Percentiles rank a stretch among this genome's conserved stretches.
Evolutionary conservation across 2,888 invertebrate species (phyloP).

Genomic region (Thymelicus sylvestris): DNA sequence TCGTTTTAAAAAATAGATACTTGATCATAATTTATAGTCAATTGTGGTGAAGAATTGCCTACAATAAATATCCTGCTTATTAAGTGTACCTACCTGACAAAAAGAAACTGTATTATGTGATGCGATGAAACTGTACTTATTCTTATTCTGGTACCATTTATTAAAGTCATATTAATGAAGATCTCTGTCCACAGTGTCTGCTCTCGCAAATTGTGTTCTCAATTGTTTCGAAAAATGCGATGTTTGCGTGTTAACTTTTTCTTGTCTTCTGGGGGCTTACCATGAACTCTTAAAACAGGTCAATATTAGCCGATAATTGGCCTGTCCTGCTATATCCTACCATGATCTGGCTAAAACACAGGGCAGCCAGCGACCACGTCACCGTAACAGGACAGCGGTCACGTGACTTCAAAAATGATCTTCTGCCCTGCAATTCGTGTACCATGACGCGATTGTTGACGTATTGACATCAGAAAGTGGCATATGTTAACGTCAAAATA

Average conservation of each 20-base stretch:
- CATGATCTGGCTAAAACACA: too few species aligned
- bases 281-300: too few species aligned
- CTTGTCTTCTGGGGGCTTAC: too few species aligned
- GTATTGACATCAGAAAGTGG: too few species aligned
- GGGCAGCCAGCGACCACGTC: too few species aligned
- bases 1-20: constrained; percentile 18
- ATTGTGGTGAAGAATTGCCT: constrained; percentile 44
- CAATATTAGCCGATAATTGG: too few species aligned
- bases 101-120: constrained; percentile 37
- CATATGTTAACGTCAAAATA: too few species aligned
- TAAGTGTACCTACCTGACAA: constrained; percentile 44
- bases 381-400: too few species aligned
- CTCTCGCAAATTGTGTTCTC: neutral
- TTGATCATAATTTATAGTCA: constrained; percentile 42
- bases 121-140: constrained; percentile 18
- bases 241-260: neutral
- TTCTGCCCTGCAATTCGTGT: too few species aligned
- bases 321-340: too few species aligned
- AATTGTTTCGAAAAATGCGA: neutral
- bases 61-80: constrained; percentile 44
- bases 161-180: constrained; percentile 25
- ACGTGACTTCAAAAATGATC: too few species aligned
- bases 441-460: too few species aligned
- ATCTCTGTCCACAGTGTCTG: neutral
- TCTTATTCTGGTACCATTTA: constrained; percentile 23